Percentiles rank a stretch among this genome's conserved stretches.
Conservation (phyloP, 2,113 vertebrate species). For the Pedetes capensis region DNA sequence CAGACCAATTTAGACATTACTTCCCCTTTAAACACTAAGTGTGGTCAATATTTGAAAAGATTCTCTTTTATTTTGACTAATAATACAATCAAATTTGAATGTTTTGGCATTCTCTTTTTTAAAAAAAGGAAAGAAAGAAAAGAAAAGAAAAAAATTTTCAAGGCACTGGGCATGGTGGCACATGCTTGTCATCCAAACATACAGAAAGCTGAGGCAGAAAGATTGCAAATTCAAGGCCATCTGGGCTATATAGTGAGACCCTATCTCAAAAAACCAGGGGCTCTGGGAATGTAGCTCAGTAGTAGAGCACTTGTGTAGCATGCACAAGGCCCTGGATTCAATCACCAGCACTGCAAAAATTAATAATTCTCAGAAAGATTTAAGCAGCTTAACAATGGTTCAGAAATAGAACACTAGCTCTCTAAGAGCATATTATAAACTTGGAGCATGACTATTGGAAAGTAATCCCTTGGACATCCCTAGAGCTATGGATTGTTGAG, state of each 20-base stretch:
- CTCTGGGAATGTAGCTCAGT: no score
- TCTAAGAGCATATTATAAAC: not conserved
- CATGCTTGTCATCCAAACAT: not conserved
- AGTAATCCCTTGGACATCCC: conserved; percentile 1
- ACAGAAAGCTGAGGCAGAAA: not conserved
- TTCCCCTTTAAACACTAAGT: not conserved
- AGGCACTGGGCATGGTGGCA: not conserved
- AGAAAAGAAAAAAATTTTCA: not conserved
- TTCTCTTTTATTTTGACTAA: not conserved
- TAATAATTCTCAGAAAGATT: conserved; percentile 3
- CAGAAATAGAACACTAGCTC: conserved; percentile 7
- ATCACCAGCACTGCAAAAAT: not conserved
- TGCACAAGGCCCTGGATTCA: not conserved
- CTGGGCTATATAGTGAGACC: not conserved
- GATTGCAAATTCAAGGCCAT: not conserved
- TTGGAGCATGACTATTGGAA: not conserved
- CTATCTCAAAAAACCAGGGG: not conserved
- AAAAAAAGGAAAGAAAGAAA: not conserved
- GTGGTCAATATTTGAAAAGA: not conserved
- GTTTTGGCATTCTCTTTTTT: not conserved
- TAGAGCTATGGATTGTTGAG: not conserved
- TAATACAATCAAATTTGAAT: not conserved
- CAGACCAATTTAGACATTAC: conserved; percentile 13
- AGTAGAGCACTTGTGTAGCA: not conserved
- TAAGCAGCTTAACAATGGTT: not conserved